phyloP scores from a whole-genome alignment of 2,113 vertebrate species.

The Colistium nudipinnis region DNA sequence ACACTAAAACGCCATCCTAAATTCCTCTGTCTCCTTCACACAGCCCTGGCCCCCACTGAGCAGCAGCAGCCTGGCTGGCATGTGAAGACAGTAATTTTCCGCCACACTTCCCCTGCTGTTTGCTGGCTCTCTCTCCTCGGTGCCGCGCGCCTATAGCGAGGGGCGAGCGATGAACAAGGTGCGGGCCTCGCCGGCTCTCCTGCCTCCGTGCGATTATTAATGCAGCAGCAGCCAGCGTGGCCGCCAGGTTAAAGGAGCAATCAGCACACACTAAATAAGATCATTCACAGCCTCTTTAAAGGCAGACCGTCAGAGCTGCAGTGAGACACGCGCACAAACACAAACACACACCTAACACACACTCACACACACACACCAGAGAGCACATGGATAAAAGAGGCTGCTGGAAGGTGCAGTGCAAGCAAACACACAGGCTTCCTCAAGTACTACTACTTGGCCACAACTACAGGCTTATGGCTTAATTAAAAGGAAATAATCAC shows the following conservation, averaged over 20 bases:
- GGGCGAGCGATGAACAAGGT: slow-evolving; percentile 73
- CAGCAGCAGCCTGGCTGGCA: slow-evolving; percentile 73
- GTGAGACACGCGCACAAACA: slow-evolving; percentile 28
- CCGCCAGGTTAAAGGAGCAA: slow-evolving; percentile 81
- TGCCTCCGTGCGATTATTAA: slow-evolving; percentile 77
- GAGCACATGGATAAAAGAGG: slow-evolving; percentile 12
- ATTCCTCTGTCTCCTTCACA: slow-evolving; percentile 72
- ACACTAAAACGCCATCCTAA: slow-evolving; percentile 55
- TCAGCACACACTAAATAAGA: slow-evolving; percentile 79
- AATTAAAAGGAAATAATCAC: background rate
- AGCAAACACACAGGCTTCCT: background rate
- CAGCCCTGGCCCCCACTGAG: slow-evolving; percentile 68
- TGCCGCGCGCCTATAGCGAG: slow-evolving; percentile 70
- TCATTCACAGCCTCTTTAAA: slow-evolving; percentile 78
- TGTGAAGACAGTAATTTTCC: slow-evolving; percentile 81
- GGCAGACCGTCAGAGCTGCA: slow-evolving; percentile 55
- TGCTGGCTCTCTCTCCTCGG: slow-evolving; percentile 71
- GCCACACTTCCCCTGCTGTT: slow-evolving; percentile 80
- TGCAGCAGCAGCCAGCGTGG: slow-evolving; percentile 78
- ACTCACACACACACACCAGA: slow-evolving; percentile 1
- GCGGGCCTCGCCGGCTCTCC: slow-evolving; percentile 69
- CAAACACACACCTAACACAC: slow-evolving; percentile 21
- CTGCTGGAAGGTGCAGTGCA: background rate
- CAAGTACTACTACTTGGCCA: background rate
- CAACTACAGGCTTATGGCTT: background rate